A percentile compares a stretch with the other conserved stretches of the same genome.
phyloP scores from a whole-genome alignment of 1,140 invertebrate genomes.

The Bactericera cockerelli region DNA sequence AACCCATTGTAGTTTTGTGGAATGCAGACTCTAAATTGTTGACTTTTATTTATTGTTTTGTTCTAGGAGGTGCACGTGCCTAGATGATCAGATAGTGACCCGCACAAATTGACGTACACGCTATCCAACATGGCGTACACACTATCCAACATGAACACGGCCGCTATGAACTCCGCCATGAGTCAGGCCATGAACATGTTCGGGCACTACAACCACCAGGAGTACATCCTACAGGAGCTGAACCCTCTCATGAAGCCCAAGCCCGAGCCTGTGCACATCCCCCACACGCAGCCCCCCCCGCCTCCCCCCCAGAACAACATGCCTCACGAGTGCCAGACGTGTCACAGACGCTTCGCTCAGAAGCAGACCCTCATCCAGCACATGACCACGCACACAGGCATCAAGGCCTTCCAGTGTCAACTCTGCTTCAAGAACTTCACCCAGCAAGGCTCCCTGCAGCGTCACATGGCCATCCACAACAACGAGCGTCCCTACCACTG shows the following conservation, averaged over 20 bases:
- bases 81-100: too few relatives aligned
- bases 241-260: conserved; percentile 2
- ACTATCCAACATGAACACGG: neutral
- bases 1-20: too few relatives aligned
- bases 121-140: neutral
- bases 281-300: neutral
- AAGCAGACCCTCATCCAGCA: conserved; percentile 19
- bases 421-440: conserved; percentile 10
- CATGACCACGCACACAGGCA: conserved; percentile 16
- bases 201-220: neutral
- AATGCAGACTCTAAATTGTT: too few relatives aligned
- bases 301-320: conserved; percentile 27
- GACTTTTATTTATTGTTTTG: too few relatives aligned
- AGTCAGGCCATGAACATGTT: conserved; percentile 8
- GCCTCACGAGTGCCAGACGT: conserved; percentile 35
- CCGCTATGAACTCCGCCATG: conserved; percentile 2
- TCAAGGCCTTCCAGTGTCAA: conserved; percentile 34
- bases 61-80: too few relatives aligned
- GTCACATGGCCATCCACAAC: conserved; percentile 21
- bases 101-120: too few relatives aligned
- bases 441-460: neutral
- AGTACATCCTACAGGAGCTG: neutral
- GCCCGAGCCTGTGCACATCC: neutral
- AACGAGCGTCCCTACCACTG: conserved; percentile 31
- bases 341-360: conserved; percentile 33